Evolutionary conservation across 2,797 vertebrate genomes (phyloP), one percentile per base, ranked within the genome.

Genomic region (Calcarius lapponicus): DNA sequence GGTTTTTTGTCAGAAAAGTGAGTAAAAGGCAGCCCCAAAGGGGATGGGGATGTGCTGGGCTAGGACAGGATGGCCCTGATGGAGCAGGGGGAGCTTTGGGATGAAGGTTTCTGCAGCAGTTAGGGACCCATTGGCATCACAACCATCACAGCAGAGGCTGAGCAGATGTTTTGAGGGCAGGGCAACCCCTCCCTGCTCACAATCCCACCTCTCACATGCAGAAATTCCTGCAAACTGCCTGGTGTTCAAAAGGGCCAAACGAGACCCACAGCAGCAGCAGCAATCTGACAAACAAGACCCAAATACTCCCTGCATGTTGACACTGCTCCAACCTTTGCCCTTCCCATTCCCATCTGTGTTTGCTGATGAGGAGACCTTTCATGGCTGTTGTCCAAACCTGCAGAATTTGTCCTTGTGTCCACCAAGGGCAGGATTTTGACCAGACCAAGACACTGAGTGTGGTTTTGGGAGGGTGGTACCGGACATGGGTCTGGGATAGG

Each of bases 61-160:
- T 9, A 4, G 64, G 65, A 42, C 0, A 1, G n/a, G 38, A 0
- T 0, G 57, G 15, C 45, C 76, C 61, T 24, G 22, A 32, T 4
- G 58, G 57, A 50, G 29, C 17, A 36, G 53, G 17, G 38, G 7
- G 26, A 56, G 29, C 2, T 73, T 80, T 45, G 36, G 70, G 70
- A 34, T 24, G 50, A 24, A 81, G 67, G 2, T 51, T 71, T 85
- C 38, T 26, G 38, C 56, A 28, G 7, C 22, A 71, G 18, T 24
- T 3, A 11, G 26, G 61, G 71, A 43, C 26, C 8, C 29, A 22
- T 3, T 40, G 83, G 38, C 0, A 0, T 40, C 74, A 11, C 76
- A 61, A 42, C 19, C 24, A 29, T 71, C 8, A 10, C 32, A 17
- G 11, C 57, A 25, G 11, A 20, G 56, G 36, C 36, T 53, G 12